These are phyloP conservation scores for Ctenoplectra terminalis DNA, from an alignment of 1,140 invertebrate species.

Conservation along the genomic window DNA sequence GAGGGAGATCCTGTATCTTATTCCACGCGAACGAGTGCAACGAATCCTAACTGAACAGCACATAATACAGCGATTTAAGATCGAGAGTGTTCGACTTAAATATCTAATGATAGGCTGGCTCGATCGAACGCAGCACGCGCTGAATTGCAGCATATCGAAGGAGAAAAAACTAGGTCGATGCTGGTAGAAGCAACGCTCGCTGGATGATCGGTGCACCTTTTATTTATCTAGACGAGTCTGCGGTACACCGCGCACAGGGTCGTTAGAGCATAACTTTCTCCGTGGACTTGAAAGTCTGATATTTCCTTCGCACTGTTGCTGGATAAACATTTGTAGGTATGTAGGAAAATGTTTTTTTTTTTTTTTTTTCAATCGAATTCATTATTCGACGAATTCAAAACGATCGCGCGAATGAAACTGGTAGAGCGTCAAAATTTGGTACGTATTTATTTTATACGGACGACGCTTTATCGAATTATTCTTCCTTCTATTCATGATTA, in stretches of 20 bases:
- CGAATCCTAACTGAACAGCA: background rate
- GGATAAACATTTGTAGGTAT: background rate
- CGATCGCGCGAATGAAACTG: no score
- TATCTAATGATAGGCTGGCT: background rate
- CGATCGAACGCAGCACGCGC: background rate
- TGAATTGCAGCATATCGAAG: no score
- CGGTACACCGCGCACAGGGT: constrained; percentile 35
- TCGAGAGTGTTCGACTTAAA: constrained; percentile 45
- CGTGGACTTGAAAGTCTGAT: constrained; percentile 70
- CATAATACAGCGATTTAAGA: constrained; percentile 43
- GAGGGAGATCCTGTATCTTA: no score
- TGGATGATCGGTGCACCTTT: constrained; percentile 62
- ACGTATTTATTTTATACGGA: no score
- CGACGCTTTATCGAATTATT: no score
- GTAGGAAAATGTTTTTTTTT: background rate
- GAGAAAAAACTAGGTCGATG: constrained; percentile 55
- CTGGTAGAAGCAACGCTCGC: constrained; percentile 24
- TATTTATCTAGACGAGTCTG: constrained; percentile 58
- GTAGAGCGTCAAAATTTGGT: no score
- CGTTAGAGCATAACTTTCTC: constrained; percentile 70
- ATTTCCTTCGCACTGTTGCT: constrained; percentile 27
- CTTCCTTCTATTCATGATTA: background rate
- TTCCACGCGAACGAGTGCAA: no score
- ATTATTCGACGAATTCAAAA: no score
- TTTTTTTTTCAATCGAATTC: no score